Percentiles rank a stretch among this genome's conserved stretches.
Conservation (phyloP, 2,888 invertebrate genomes). For the Drosophila paramelanica region DNA sequence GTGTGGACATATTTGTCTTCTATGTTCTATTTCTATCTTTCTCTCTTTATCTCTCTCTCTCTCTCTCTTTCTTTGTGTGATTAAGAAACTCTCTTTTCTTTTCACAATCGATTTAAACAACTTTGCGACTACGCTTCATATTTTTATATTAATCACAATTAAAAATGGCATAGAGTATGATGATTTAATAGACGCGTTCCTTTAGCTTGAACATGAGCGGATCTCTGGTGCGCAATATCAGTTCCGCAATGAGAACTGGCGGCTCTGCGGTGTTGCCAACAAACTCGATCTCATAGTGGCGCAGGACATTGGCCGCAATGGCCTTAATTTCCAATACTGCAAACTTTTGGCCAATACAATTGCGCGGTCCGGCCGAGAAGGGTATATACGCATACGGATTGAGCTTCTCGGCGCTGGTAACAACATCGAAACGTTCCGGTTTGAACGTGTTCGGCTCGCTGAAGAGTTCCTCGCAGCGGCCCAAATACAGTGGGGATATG, state of each 20-base stretch:
- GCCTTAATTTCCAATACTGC: slow-evolving; percentile 84
- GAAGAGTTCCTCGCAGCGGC: slow-evolving; percentile 79
- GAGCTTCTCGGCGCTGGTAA: slow-evolving; percentile 76
- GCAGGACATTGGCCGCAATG: slow-evolving; percentile 81
- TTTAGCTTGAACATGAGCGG: slow-evolving; percentile 82
- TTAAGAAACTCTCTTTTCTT: too few relatives aligned
- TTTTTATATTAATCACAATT: too few relatives aligned
- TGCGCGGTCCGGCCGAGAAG: slow-evolving; percentile 84
- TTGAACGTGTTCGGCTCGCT: slow-evolving; percentile 80
- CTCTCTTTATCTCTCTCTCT: too few relatives aligned
- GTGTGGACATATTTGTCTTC: too few relatives aligned
- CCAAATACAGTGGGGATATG: slow-evolving; percentile 81
- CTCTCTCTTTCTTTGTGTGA: too few relatives aligned
- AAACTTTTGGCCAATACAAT: slow-evolving; percentile 85
- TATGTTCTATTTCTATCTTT: too few relatives aligned
- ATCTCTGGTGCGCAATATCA: slow-evolving; percentile 83
- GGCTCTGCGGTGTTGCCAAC: slow-evolving; percentile 67
- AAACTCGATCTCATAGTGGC: slow-evolving; percentile 81
- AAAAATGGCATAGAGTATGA: too few relatives aligned
- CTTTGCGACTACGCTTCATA: too few relatives aligned
- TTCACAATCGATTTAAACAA: too few relatives aligned
- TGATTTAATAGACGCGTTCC: slow-evolving; percentile 68
- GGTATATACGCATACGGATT: slow-evolving; percentile 84
- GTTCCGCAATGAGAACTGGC: slow-evolving; percentile 80
- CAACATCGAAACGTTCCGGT: slow-evolving; percentile 84